These are phyloP conservation scores for Propithecus coquereli DNA, from an alignment of 2,113 vertebrate genomes.

Conservation along the genomic window DNA sequence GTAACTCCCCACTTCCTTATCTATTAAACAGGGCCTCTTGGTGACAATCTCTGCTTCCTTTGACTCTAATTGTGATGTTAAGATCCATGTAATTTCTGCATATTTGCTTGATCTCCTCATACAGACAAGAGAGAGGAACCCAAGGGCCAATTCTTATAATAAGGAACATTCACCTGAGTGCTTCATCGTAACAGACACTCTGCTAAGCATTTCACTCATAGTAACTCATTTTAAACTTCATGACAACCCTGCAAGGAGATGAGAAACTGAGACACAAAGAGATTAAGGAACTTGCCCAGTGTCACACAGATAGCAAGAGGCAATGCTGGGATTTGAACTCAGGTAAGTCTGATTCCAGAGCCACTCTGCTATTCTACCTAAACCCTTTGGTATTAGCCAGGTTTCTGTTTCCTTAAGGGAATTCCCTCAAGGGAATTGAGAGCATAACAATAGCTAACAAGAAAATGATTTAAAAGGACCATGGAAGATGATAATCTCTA, in stretches of 20 bases:
- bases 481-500: background rate
- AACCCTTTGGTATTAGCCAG: background rate
- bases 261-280: background rate
- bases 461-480: background rate
- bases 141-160: background rate
- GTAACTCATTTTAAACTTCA: background rate
- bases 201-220: background rate
- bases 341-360: background rate
- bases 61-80: constrained; percentile 13
- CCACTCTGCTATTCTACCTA: background rate
- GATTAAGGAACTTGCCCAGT: background rate
- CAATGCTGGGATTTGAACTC: background rate
- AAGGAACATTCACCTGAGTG: background rate
- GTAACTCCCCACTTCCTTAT: background rate
- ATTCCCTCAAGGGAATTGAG: constrained; percentile 2
- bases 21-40: background rate
- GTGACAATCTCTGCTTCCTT: background rate
- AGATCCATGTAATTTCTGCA: background rate
- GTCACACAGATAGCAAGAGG: background rate
- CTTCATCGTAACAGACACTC: background rate
- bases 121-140: background rate
- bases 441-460: background rate
- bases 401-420: constrained; percentile 16
- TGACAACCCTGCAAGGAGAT: background rate
- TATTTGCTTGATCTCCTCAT: background rate